These are phyloP conservation scores for Cephus runcator DNA, from an alignment of 2,888 invertebrate genomes.

Conservation along the genomic window DNA sequence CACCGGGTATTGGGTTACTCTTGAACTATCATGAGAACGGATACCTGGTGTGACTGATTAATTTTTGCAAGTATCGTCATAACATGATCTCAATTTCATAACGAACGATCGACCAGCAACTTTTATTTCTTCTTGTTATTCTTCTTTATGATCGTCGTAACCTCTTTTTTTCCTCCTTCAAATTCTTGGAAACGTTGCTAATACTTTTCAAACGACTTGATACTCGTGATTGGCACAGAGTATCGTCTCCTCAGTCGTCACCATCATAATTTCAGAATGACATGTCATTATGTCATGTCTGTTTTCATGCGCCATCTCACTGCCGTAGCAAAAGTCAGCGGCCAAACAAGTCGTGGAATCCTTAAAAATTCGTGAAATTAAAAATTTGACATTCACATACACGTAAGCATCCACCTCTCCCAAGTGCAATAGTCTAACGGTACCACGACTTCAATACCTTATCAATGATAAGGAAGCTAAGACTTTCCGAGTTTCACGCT, in stretches of 20 bases:
- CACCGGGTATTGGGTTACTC: not conserved
- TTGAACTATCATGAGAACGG: not conserved
- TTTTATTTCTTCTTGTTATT: not conserved
- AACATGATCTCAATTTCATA: not conserved
- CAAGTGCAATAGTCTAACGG: not conserved
- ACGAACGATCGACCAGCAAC: not conserved
- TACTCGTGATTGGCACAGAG: not conserved
- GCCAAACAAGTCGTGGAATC: not conserved
- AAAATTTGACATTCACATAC: not conserved
- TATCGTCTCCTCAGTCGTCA: not conserved
- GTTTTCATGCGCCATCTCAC: not conserved
- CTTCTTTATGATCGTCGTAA: not conserved
- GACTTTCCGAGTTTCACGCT: not conserved
- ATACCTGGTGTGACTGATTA: not conserved
- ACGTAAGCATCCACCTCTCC: not conserved
- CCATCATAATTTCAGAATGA: not conserved
- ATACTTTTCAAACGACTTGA: not conserved
- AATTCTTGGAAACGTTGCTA: not conserved
- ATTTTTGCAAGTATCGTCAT: not conserved
- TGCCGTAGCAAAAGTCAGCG: not conserved
- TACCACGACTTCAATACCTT: not conserved
- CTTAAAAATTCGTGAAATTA: not conserved
- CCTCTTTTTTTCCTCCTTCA: not conserved
- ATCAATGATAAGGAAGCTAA: not conserved
- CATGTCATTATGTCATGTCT: not conserved